A percentile compares a stretch with the other conserved stretches of the same genome.
Evolutionary conservation across 2,888 invertebrate species (phyloP).

Genomic region (Hydroisotoma schaefferi): DNA sequence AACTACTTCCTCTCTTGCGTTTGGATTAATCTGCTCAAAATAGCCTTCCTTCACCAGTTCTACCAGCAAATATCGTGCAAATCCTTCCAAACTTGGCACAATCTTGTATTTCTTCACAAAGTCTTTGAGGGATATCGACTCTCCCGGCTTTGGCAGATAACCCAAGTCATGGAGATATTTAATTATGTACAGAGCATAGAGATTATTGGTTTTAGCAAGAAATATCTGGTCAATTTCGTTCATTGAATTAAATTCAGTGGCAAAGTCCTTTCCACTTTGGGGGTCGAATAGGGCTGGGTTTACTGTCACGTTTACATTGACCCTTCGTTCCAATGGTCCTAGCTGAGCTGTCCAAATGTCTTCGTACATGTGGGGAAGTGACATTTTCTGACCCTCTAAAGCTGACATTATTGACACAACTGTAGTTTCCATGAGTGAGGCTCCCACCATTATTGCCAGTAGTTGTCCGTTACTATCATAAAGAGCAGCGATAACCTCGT

Average conservation of each 20-base stretch:
- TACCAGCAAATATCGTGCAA: constrained; percentile 17
- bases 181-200: constrained; percentile 18
- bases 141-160: constrained; percentile 7
- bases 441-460: constrained; percentile 24
- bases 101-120: constrained; percentile 8
- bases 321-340: constrained; percentile 10
- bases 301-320: neutral
- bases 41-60: constrained; percentile 16
- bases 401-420: constrained; percentile 17
- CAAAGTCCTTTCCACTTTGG: neutral
- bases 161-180: constrained; percentile 19
- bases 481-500: neutral
- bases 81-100: constrained; percentile 8
- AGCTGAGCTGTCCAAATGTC: constrained; percentile 25
- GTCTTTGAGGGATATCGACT: neutral
- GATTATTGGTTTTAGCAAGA: neutral
- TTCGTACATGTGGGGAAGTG: constrained; percentile 17
- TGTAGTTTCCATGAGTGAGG: constrained; percentile 23
- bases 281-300: neutral
- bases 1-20: neutral
- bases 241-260: neutral
- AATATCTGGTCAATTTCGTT: neutral
- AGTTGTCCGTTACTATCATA: constrained; percentile 3
- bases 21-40: neutral
- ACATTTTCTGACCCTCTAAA: constrained; percentile 20